Evolutionary conservation across 2,113 vertebrate genomes (phyloP).

Genomic region (Arizona elegans): DNA sequence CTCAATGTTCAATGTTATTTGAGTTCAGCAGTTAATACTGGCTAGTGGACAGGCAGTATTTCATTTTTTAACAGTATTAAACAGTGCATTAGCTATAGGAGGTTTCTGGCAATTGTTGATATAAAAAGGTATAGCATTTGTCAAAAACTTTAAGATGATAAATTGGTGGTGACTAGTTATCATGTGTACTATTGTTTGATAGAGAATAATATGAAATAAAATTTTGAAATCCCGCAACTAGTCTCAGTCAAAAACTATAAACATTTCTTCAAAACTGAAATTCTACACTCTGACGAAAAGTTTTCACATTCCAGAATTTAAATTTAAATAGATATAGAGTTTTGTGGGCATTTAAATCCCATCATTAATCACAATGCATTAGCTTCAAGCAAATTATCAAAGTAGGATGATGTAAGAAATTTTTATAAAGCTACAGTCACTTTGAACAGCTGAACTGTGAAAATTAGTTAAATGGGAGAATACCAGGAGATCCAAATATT

Average conservation of each 20-base stretch:
- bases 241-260: not conserved
- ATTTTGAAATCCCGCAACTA: not conserved
- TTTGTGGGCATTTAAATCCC: not conserved
- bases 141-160: not conserved
- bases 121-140: not conserved
- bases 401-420: not conserved
- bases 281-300: not conserved
- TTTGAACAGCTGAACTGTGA: not conserved
- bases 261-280: not conserved
- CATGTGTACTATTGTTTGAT: not conserved
- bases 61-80: not conserved
- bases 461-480: not conserved
- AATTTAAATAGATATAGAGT: not conserved
- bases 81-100: not conserved
- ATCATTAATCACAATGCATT: not conserved
- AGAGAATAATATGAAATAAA: not conserved
- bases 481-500: not conserved
- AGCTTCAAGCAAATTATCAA: not conserved
- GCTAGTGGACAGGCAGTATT: not conserved
- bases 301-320: not conserved
- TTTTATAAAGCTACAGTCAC: not conserved
- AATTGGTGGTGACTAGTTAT: not conserved
- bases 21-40: not conserved
- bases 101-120: not conserved
- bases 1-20: not conserved